Evolutionary conservation across 2,888 invertebrate genomes (phyloP).

Genomic region (Ichneumon xanthorius): DNA sequence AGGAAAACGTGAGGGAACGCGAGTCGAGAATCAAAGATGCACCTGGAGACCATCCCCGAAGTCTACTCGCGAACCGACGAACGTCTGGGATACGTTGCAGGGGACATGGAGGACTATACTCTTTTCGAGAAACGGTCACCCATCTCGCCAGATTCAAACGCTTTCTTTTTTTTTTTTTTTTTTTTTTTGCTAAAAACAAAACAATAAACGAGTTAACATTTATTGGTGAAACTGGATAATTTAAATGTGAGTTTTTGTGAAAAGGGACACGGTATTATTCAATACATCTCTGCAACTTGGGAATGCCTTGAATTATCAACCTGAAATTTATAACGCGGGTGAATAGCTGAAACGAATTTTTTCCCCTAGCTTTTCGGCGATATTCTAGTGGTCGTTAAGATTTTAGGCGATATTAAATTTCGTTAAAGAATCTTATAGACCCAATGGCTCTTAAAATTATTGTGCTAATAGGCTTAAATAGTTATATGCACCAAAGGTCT

Average conservation of each 20-base stretch:
- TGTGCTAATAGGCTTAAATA: no score
- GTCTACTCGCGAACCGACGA: slow-evolving; percentile 30
- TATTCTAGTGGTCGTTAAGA: no score
- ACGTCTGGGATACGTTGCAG: not conserved
- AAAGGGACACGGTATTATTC: no score
- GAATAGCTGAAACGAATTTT: not conserved
- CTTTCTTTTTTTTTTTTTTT: not conserved
- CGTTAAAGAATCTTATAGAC: no score
- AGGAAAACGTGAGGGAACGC: slow-evolving; percentile 28
- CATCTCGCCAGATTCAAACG: slow-evolving; percentile 48
- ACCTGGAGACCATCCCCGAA: slow-evolving; percentile 61
- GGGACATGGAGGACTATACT: not conserved
- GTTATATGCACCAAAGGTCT: not conserved
- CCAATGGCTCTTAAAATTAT: no score
- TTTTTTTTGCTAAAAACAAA: not conserved
- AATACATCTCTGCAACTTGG: not conserved
- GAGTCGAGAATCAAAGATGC: slow-evolving; percentile 62
- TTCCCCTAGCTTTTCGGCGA: no score
- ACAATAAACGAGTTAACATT: not conserved
- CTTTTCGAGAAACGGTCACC: slow-evolving; percentile 32
- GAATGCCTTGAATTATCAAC: not conserved
- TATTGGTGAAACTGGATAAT: not conserved
- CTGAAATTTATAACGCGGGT: not conserved
- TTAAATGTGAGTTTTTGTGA: not conserved
- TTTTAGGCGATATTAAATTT: not conserved